phyloP scores from a whole-genome alignment of 2,888 invertebrate genomes.

The Pseudococcus jackbeardsleyi region DNA sequence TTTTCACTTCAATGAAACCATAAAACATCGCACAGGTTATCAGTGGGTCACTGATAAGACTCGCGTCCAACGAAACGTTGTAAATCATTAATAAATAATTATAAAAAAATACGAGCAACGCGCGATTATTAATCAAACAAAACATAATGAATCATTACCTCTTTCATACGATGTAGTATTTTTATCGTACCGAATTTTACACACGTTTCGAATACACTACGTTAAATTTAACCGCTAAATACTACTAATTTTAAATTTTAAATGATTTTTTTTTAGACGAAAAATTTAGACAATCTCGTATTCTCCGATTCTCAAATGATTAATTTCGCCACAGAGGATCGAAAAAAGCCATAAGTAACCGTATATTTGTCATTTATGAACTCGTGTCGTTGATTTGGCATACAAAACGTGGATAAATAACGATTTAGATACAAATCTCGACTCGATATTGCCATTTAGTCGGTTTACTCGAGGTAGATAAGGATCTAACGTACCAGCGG shows the following conservation, averaged over 20 bases:
- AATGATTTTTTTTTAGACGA: not conserved
- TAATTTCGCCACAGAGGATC: not conserved
- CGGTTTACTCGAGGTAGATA: not conserved
- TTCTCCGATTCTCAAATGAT: not conserved
- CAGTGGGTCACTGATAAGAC: constrained; percentile 42
- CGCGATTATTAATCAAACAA: constrained; percentile 24
- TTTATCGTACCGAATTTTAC: not conserved
- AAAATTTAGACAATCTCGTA: not conserved
- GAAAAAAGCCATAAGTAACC: not conserved
- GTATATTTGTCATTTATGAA: not conserved
- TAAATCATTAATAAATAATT: constrained; percentile 39
- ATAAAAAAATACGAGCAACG: not conserved
- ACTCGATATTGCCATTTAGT: not conserved
- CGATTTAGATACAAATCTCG: constrained; percentile 23
- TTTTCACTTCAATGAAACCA: constrained; percentile 19
- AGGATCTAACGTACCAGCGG: constrained; percentile 35
- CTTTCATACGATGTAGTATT: constrained; percentile 24
- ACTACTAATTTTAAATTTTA: not conserved
- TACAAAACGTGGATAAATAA: not conserved
- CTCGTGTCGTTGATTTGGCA: not conserved
- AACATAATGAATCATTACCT: constrained; percentile 32
- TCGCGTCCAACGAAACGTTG: constrained; percentile 20
- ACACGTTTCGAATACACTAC: not conserved
- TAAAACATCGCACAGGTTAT: constrained; percentile 29
- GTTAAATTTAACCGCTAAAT: constrained; percentile 12